Conservation (phyloP, 2,113 vertebrate genomes). For the Ophthalmotilapia sp. region DNA sequence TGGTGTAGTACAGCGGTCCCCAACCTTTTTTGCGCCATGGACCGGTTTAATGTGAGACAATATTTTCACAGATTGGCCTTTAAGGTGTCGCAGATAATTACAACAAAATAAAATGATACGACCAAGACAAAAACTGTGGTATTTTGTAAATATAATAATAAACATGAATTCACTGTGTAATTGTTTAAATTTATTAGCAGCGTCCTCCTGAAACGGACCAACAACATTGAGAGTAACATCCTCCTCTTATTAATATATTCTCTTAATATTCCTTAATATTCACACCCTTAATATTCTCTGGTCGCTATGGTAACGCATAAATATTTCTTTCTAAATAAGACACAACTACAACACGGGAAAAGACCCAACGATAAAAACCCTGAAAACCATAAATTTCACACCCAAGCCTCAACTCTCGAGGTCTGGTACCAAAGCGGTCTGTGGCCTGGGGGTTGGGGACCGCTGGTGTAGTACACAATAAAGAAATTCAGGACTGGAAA, state of each 20-base stretch:
- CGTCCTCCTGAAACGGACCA: rapidly evolving
- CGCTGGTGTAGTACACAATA: neutral
- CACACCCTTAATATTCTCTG: neutral
- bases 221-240: neutral
- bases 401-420: rapidly evolving
- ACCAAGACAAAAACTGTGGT: neutral
- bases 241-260: too few relatives aligned
- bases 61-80: neutral
- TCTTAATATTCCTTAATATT: too few relatives aligned
- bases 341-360: neutral
- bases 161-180: neutral
- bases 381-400: neutral
- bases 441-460: rapidly evolving
- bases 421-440: neutral
- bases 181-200: rapidly evolving
- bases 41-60: neutral
- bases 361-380: neutral
- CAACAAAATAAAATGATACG: neutral
- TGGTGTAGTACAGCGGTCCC: neutral
- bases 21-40: neutral
- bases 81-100: neutral
- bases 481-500: neutral
- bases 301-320: rapidly evolving
- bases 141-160: neutral
- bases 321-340: neutral